Percentiles rank a stretch among this genome's conserved stretches.
These are phyloP conservation scores for Acleris literana DNA, from an alignment of 2,888 invertebrate species.

Conservation along the genomic window DNA sequence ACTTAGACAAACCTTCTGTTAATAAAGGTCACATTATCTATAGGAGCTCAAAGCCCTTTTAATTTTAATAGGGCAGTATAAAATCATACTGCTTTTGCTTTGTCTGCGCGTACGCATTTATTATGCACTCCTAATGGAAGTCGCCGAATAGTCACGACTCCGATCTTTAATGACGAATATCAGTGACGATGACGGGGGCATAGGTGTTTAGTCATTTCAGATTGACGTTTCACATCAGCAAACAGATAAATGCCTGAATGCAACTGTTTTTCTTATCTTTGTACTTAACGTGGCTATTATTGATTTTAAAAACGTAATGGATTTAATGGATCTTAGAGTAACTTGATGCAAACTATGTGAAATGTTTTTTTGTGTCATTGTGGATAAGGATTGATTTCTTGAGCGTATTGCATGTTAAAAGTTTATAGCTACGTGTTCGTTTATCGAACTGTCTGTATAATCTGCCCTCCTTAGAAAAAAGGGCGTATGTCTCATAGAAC, in stretches of 20 bases:
- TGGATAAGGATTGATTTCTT: too few relatives aligned
- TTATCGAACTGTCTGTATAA: too few relatives aligned
- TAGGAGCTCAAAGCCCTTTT: neutral
- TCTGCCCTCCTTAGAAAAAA: too few relatives aligned
- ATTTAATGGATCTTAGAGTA: neutral
- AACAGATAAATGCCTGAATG: conserved; percentile 2
- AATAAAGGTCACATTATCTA: too few relatives aligned
- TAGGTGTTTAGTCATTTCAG: conserved; percentile 19
- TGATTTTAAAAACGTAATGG: neutral
- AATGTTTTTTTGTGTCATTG: too few relatives aligned
- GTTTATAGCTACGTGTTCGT: too few relatives aligned
- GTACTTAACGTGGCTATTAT: conserved; percentile 3
- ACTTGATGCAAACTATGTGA: too few relatives aligned
- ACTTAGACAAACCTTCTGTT: too few relatives aligned
- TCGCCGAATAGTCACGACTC: conserved; percentile 59
- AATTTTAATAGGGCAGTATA: neutral
- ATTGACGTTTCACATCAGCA: conserved; percentile 20
- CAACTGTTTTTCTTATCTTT: neutral
- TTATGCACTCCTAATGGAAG: conserved; percentile 60
- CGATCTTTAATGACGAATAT: conserved; percentile 5
- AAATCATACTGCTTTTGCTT: conserved; percentile 24
- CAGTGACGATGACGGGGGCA: neutral
- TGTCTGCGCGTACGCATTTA: conserved; percentile 42
- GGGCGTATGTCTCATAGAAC: too few relatives aligned
- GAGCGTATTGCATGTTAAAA: too few relatives aligned